These are phyloP conservation scores for Holothuria glaberrima DNA, from an alignment of 35 echinoderm and acorn worm species.

Conservation along the genomic window DNA sequence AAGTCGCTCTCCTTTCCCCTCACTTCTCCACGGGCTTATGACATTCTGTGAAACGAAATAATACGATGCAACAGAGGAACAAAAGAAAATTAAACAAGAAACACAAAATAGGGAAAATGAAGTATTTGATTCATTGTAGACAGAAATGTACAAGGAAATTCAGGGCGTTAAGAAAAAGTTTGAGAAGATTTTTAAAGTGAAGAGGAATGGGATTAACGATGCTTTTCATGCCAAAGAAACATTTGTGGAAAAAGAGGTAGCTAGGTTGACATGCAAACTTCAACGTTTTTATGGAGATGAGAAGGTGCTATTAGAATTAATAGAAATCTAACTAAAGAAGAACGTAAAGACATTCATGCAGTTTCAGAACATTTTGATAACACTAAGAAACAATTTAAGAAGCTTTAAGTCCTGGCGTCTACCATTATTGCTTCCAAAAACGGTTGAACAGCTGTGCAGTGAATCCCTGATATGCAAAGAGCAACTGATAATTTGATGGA, in stretches of 20 bases:
- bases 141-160: conserved; percentile 27
- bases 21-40: too few species aligned
- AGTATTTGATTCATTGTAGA: not conserved
- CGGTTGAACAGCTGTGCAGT: conserved; percentile 24
- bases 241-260: not conserved
- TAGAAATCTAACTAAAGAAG: not conserved
- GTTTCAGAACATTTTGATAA: conserved; percentile 11
- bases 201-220: not conserved
- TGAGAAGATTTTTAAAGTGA: not conserved
- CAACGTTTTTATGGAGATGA: not conserved
- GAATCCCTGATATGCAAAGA: not conserved
- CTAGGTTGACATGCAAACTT: not conserved
- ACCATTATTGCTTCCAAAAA: conserved; percentile 6
- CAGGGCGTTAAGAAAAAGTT: not conserved
- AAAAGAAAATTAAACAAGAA: not conserved
- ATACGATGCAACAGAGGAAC: not conserved
- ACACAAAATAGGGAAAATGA: not conserved
- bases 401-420: not conserved
- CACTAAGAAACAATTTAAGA: conserved; percentile 1
- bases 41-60: conserved; percentile 30
- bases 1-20: too few species aligned
- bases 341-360: not conserved
- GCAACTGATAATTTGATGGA: not conserved
- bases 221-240: not conserved
- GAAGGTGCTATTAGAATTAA: not conserved